Evolutionary conservation across 2,888 invertebrate species (phyloP).

Genomic region (Eupeodes latifasciatus): DNA sequence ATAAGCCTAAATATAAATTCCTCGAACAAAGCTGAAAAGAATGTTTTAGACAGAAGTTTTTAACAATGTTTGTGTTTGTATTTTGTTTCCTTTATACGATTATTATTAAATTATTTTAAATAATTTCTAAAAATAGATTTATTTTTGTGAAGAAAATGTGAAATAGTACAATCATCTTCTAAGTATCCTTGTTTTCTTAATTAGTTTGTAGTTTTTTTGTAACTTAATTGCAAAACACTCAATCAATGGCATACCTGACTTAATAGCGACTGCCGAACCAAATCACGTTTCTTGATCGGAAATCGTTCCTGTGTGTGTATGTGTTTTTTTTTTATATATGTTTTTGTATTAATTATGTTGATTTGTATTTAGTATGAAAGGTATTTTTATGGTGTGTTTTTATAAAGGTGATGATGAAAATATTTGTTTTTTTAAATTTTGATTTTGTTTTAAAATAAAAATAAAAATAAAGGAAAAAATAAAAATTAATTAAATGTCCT

Average conservation of each 20-base stretch:
- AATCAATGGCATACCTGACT: constrained; percentile 79
- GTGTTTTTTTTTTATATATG: constrained; percentile 44
- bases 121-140: too few species aligned
- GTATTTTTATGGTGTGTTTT: constrained; percentile 50
- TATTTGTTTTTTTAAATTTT: constrained; percentile 36
- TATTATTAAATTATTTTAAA: too few species aligned
- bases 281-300: constrained; percentile 92
- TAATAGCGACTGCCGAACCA: constrained; percentile 87
- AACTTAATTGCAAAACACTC: constrained; percentile 68
- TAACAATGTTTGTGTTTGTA: too few species aligned
- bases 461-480: constrained; percentile 10
- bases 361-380: constrained; percentile 49
- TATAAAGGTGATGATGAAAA: constrained; percentile 53
- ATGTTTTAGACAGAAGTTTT: too few species aligned
- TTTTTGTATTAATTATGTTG: constrained; percentile 64
- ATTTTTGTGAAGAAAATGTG: too few species aligned
- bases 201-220: background rate
- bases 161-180: background rate
- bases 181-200: background rate
- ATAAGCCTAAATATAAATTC: too few species aligned
- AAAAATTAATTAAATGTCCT: too few species aligned
- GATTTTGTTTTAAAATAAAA: too few species aligned
- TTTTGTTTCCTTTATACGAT: too few species aligned
- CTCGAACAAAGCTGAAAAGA: too few species aligned
- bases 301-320: constrained; percentile 88